Evolutionary conservation across 23 tunicate genomes (phyloP), one percentile per base, ranked within the genome.

Genomic region (Corella eumyota): DNA sequence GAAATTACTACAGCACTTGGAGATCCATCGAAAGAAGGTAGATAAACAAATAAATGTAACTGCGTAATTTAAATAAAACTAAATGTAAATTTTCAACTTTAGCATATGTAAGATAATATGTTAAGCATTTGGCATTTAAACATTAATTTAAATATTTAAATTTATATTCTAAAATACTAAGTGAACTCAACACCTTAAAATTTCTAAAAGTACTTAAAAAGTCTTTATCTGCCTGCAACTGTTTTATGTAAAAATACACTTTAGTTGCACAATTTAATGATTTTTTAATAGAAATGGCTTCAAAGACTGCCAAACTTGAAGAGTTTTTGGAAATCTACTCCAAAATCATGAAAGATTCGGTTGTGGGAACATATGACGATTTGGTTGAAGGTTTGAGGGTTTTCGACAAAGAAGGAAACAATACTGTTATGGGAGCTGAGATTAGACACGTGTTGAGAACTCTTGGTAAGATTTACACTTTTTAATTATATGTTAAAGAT

Each of bases 351-450:
- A 68, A 50, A 17, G 82, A 78, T 4, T 61, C 67, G 32, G 66
- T 33, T 35, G 77, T 61, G 36, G 96, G 96, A 50, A 87, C 96
- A 15, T 87, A 64, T 60, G 96, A 87, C 40, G 96, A 87, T 68
- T 57, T 87, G 25, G 30, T 87, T 49, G 96, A 87, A 61, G 96
- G 96, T 37, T 40, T 87, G 15, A 52, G 96, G 51, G 96, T 87
- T 56, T 87, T 87, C 63, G 96, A 87, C 72, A 87, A 87, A 54
- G 96, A 87, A 30, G 96, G 96, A 17, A 72, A 87, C 66, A 87
- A 87, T 0, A 71, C 80, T n/a, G 96, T 87, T 7, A 87, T 87
- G 96, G 96, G 96, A 30, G 96, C 90, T 48, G 96, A 87, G 48
- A 78, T 87, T 71, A 60, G 96, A 45, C 96, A 87, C 70, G 87